Base-by-base conservation (phyloP, 2,888 invertebrate species). In the Cryptocephalus primarius region DNA sequence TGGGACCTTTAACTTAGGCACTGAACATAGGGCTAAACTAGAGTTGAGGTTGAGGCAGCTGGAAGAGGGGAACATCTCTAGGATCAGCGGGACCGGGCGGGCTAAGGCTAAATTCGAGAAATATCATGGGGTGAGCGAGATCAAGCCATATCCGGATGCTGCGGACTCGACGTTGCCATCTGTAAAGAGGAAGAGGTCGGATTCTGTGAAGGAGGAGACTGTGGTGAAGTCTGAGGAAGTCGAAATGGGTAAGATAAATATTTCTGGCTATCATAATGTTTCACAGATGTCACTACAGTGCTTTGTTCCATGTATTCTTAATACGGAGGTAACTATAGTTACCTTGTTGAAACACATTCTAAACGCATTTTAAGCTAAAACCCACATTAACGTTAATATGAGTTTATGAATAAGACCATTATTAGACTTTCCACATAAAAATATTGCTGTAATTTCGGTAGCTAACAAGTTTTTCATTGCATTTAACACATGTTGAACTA, bases 41-140 rank as follows among this genome's bases (percentile, higher is more conserved):
- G 95, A 97, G 69, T 75, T 80, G 1, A 76, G 85, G 47, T 66
- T 97, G 44, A 70, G 83, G 53, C 62, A 91, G 51, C 74, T 96
- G 40, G 93, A 95, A 66, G 90, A 91, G 63, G 91, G 90, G 0
- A 88, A 88, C 68, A 63, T 86, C 44, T 78, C 80, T 43, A 78
- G 83, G 61, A 78, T 95, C 49, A 91, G 91, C 57, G 95, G 94
- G 2, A 87, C 89, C 0, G 90, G 88, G 10, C 94, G 90, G 66
- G 84, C 85, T 1, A 85, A 87, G 62, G 85, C 88, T 1, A 90
- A 88, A 66, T 91, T 92, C 65, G 93, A 95, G 60, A 95, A 93
- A 72, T 96, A 95, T 66, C 88, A 92, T 59, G 82, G 82, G 55
- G 83, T 83, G 70, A 87, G 91, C 60, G 88, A 93, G 73, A 80